Evolutionary conservation across 2,113 vertebrate species (phyloP), one percentile per base, ranked within the genome.

Genomic region (Papio anubis): DNA sequence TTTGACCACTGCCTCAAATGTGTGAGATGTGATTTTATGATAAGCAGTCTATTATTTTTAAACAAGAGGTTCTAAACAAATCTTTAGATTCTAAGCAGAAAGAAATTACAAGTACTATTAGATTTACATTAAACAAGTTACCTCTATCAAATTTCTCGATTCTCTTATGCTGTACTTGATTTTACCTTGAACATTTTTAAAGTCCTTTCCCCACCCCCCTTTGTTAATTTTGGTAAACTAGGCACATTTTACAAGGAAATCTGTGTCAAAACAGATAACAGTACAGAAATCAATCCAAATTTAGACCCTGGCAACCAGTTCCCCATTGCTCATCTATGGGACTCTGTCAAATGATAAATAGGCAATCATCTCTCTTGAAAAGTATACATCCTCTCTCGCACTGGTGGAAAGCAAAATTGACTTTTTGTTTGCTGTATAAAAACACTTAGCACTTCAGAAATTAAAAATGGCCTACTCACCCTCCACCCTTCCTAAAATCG

Each of bases 171-270:
- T 86, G 52, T 13, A 90, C 88, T 97, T 96, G 81, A 97, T 90
- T 95, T 98, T 92, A 96, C 80, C 92, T 97, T 97, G 85, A 70
- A 81, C 23, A 25, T 50, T 85, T 85, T 89, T 97, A 85, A 61
- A 21, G 55, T 94, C 96, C 82, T 57, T 80, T 86, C 4, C 1
- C 57, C n/a, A 0, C 10, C 64, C n/a, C 0, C 8, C 35, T 75
- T 0, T 90, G 97, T 96, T 93, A 48, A 0, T 96, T 98, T 97
- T 94, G 95, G 87, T 93, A 89, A 92, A 90, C 97, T 97, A 98
- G 98, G 98, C 99, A 99, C 98, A 96, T 98, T 98, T 98, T 93
- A 87, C 93, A 98, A 97, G 93, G 80, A 96, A 97, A 94, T 94
- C 21, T 45, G 35, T 91, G 97, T 97, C 97, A 98, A 97, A 96